Evolutionary conservation across 2,888 invertebrate genomes (phyloP).

Genomic region (Erebia ligea): DNA sequence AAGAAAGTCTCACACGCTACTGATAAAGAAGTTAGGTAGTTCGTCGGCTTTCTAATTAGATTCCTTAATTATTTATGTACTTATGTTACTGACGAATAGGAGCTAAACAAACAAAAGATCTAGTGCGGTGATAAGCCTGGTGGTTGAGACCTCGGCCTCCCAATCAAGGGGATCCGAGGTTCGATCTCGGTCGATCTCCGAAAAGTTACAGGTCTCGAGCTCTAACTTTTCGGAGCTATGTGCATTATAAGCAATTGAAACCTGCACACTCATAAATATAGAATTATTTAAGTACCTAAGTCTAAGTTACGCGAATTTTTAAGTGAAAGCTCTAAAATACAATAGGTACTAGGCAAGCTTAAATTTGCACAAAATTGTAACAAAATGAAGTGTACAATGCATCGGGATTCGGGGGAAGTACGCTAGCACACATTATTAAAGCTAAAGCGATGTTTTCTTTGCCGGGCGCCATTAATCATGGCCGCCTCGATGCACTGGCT

Average conservation of each 20-base stretch:
- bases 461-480: conserved; percentile 35
- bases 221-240: too few species aligned
- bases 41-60: not conserved
- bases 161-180: too few species aligned
- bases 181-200: too few species aligned
- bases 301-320: not conserved
- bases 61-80: not conserved
- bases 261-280: too few species aligned
- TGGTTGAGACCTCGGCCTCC: too few species aligned
- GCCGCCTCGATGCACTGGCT: conserved; percentile 26
- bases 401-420: conserved; percentile 11
- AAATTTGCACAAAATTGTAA: not conserved
- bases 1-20: conserved; percentile 16
- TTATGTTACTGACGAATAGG: not conserved
- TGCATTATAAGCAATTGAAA: too few species aligned
- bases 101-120: too few species aligned
- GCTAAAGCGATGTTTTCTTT: conserved; percentile 36
- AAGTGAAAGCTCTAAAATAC: too few species aligned
- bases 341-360: too few species aligned
- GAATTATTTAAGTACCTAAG: too few species aligned
- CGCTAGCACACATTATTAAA: conserved; percentile 30
- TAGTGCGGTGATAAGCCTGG: too few species aligned
- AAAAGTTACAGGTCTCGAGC: too few species aligned
- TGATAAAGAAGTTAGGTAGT: conserved; percentile 5
- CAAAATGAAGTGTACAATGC: conserved; percentile 14